A percentile compares a stretch with the other conserved stretches of the same genome.
Conservation (phyloP, 2,888 invertebrate genomes). For the Lepidochrysops patricia region DNA sequence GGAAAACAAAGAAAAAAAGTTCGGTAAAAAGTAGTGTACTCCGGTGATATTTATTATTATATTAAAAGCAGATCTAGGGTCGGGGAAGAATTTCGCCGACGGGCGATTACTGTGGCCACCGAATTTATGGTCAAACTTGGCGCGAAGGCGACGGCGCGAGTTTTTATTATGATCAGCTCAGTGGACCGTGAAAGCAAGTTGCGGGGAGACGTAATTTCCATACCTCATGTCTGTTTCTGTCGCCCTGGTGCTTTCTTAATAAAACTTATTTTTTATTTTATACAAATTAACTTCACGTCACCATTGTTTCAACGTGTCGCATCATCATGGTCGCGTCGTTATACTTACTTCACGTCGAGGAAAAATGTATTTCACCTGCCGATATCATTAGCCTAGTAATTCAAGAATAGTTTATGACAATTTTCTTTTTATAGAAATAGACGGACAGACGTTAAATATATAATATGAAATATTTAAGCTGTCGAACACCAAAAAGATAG, state of each 20-base stretch:
- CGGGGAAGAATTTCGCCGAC: conserved; percentile 54
- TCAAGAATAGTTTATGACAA: too few species aligned
- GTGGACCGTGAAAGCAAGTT: conserved; percentile 75
- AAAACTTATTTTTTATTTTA: conserved; percentile 38
- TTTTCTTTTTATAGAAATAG: too few species aligned
- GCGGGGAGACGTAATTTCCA: conserved; percentile 68
- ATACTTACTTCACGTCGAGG: too few species aligned
- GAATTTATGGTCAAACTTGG: conserved; percentile 76
- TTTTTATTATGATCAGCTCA: conserved; percentile 76
- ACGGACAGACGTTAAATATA: too few species aligned
- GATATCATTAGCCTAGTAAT: too few species aligned
- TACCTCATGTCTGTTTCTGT: conserved; percentile 70
- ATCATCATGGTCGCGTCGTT: too few species aligned
- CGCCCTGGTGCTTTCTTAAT: conserved; percentile 66
- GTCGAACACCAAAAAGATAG: too few species aligned
- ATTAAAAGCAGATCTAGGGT: conserved; percentile 64
- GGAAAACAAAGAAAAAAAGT: conserved; percentile 61
- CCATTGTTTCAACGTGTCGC: too few species aligned
- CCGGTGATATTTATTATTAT: conserved; percentile 68
- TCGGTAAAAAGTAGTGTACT: conserved; percentile 61
- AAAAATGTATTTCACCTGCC: too few species aligned
- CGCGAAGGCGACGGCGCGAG: conserved; percentile 70
- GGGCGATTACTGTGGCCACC: conserved; percentile 61
- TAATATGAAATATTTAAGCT: too few species aligned
- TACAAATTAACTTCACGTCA: too few species aligned